A percentile compares a stretch with the other conserved stretches of the same genome.
These are phyloP conservation scores for Rhinichthys osculus DNA, from an alignment of 2,797 vertebrate genomes.

Conservation along the genomic window DNA sequence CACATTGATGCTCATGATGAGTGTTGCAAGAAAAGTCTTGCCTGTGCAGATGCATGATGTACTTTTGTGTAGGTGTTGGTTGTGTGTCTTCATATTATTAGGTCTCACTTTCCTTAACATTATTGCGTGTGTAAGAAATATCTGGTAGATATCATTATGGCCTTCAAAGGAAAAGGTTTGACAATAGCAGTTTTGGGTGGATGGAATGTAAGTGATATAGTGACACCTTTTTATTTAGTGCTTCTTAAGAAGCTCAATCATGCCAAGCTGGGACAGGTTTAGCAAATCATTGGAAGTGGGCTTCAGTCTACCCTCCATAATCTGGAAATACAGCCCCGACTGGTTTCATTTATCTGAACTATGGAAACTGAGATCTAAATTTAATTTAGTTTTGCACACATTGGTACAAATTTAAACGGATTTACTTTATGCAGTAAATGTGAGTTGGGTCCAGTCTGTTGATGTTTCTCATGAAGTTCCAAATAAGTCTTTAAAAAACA, in stretches of 20 bases:
- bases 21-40: background rate
- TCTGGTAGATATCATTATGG: background rate
- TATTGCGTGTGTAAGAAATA: background rate
- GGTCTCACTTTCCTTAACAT: background rate
- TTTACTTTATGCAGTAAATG: background rate
- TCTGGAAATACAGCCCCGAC: slow-evolving; percentile 12
- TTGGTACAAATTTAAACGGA: background rate
- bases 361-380: background rate
- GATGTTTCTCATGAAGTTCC: background rate
- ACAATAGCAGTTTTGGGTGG: background rate
- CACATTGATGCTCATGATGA: background rate
- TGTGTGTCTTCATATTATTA: background rate
- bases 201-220: background rate
- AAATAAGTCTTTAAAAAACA: slow-evolving; percentile 9
- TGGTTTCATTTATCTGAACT: background rate
- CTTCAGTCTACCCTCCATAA: background rate
- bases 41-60: background rate
- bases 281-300: background rate
- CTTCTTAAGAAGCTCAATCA: background rate
- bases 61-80: background rate
- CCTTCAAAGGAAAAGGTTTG: background rate
- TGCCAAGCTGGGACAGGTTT: background rate
- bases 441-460: background rate
- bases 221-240: background rate
- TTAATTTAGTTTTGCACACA: background rate